phyloP scores from a whole-genome alignment of 2,888 invertebrate genomes.

The Apodemia zela region DNA sequence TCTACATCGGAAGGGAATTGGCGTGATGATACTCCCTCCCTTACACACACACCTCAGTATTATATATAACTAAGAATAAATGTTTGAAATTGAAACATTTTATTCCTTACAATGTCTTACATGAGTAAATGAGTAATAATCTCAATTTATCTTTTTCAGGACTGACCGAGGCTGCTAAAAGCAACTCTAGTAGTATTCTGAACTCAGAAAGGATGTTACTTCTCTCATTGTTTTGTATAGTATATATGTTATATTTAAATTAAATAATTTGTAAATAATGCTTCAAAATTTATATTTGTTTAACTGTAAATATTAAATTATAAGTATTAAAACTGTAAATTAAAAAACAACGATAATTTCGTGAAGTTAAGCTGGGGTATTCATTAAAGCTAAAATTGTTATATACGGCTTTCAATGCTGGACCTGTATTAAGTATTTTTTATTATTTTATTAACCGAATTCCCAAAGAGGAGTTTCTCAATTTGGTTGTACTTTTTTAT shows the following conservation, averaged over 20 bases:
- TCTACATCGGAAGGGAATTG: no score
- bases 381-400: not conserved
- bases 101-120: not conserved
- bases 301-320: slow-evolving; percentile 18
- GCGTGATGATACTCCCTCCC: no score
- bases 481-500: no score
- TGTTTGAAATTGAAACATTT: slow-evolving; percentile 1
- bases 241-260: slow-evolving; percentile 37
- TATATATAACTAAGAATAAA: not conserved
- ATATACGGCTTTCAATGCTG: not conserved
- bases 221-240: slow-evolving; percentile 43
- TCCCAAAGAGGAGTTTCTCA: no score
- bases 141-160: slow-evolving; percentile 43
- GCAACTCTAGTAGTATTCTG: slow-evolving; percentile 41
- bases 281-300: slow-evolving; percentile 33
- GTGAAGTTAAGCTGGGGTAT: slow-evolving; percentile 11
- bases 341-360: slow-evolving; percentile 17
- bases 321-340: slow-evolving; percentile 16
- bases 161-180: slow-evolving; percentile 69
- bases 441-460: no score
- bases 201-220: slow-evolving; percentile 46
- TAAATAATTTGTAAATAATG: slow-evolving; percentile 29
- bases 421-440: no score
- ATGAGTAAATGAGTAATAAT: not conserved
- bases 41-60: not conserved